Base-by-base conservation (phyloP, 2,797 vertebrate genomes). In the Falco cherrug region DNA sequence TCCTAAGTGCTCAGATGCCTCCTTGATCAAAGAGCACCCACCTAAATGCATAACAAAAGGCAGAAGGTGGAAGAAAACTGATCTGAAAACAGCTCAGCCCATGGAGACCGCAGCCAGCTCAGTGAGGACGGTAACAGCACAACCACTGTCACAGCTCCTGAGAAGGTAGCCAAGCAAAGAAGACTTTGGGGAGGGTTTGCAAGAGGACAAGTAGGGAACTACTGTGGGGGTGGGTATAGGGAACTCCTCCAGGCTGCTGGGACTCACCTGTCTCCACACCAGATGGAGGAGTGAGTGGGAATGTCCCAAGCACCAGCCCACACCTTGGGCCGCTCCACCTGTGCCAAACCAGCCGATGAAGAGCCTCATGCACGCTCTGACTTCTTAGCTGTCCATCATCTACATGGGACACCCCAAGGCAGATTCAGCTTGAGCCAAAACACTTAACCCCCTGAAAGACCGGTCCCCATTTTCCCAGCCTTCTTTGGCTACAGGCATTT, bases 401-500 rank as follows among this genome's bases (percentile, higher is more conserved):
- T 56, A 4, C 21, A 2, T 15, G 21, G 70, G 50, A 64, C 26
- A 82, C 5, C 83, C 64, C 83, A 31, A 11, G 80, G 50, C 77
- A 95, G 16, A 11, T 50, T 59, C 53, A 39, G 6, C 22, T 45
- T 57, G 60, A 94, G 89, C 82, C 90, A 89, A 91, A 96, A 37
- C 80, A 76, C 69, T 97, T 89, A 93, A 97, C 88, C 90, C 85
- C 43, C 70, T 64, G 67, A 56, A 84, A 82, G 43, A n/a, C 81
- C 60, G 48, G 89, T 45, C 65, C 63, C 69, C 70, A 13, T 79
- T 82, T 86, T 82, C 83, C 79, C 87, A 56, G 57, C 85, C 81
- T 87, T 87, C 91, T 74, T 60, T 25, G 5, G 47, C 95, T 93
- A 67, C 61, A 68, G 90, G 91, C 93, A 90, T 97, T 97, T 94